Conservation (phyloP, 2,113 vertebrate species). For the Acrocephalus arundinaceus region DNA sequence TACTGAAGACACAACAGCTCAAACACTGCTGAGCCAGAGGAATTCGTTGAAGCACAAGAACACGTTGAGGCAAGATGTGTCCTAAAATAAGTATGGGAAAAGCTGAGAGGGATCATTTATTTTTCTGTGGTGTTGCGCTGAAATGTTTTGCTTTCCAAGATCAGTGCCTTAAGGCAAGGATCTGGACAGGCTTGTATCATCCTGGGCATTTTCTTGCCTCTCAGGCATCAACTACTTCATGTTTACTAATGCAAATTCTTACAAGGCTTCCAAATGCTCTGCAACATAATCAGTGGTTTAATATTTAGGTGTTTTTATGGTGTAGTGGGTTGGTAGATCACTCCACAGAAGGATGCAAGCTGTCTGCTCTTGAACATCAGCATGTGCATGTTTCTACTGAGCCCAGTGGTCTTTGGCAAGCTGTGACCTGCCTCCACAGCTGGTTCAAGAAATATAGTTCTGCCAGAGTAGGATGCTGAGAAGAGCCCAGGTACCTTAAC, state of each 20-base stretch:
- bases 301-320: neutral
- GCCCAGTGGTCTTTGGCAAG: rapidly evolving
- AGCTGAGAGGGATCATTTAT: neutral
- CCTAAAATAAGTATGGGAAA: neutral
- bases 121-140: neutral
- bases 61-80: neutral
- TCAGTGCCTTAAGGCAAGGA: neutral
- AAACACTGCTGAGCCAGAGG: neutral
- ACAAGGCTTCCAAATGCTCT: neutral
- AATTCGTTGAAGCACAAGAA: neutral
- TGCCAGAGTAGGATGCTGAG: neutral
- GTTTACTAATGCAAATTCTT: neutral
- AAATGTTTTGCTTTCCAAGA: neutral
- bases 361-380: neutral
- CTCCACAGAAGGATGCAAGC: neutral
- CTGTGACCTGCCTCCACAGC: neutral
- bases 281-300: neutral
- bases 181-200: neutral
- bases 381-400: neutral
- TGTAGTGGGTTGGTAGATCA: neutral
- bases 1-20: neutral
- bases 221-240: neutral
- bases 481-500: neutral
- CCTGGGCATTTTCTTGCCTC: neutral
- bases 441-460: neutral